phyloP scores from a whole-genome alignment of 2,888 invertebrate species.

The Leptopterna dolabrata region DNA sequence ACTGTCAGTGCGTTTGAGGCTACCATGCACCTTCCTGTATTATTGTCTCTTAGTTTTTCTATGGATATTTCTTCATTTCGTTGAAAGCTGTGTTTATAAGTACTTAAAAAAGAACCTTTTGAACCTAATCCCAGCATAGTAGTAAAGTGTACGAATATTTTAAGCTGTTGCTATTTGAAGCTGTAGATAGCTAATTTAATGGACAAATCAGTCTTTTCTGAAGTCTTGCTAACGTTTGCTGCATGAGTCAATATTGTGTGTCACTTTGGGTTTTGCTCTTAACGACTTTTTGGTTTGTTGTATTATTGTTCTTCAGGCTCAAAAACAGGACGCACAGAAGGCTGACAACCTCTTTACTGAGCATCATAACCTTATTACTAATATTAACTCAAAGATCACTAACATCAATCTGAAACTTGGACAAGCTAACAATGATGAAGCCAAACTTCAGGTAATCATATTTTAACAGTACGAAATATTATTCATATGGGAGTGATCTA shows the following conservation, averaged over 20 bases:
- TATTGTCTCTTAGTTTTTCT: too few relatives aligned
- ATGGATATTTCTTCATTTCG: too few relatives aligned
- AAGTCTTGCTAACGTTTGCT: neutral
- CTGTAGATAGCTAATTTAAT: too few relatives aligned
- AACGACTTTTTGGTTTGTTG: slow-evolving; percentile 4
- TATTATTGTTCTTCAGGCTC: slow-evolving; percentile 59
- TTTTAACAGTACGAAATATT: neutral
- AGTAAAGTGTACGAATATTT: too few relatives aligned
- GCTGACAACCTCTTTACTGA: slow-evolving; percentile 72
- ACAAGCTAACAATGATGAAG: slow-evolving; percentile 69
- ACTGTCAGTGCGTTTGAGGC: too few relatives aligned
- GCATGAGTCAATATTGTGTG: neutral
- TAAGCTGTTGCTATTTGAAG: too few relatives aligned
- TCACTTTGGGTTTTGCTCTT: neutral
- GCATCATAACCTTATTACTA: slow-evolving; percentile 68
- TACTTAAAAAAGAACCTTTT: too few relatives aligned
- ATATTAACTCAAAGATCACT: slow-evolving; percentile 68
- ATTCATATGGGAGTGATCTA: neutral
- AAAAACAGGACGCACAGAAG: slow-evolving; percentile 68
- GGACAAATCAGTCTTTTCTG: neutral
- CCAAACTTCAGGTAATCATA: slow-evolving; percentile 67
- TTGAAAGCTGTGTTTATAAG: too few relatives aligned
- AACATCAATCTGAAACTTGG: slow-evolving; percentile 68
- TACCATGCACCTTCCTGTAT: too few relatives aligned
- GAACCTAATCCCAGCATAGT: too few relatives aligned